These are phyloP conservation scores for Lerema accius DNA, from an alignment of 1,140 invertebrate genomes.

Conservation along the genomic window DNA sequence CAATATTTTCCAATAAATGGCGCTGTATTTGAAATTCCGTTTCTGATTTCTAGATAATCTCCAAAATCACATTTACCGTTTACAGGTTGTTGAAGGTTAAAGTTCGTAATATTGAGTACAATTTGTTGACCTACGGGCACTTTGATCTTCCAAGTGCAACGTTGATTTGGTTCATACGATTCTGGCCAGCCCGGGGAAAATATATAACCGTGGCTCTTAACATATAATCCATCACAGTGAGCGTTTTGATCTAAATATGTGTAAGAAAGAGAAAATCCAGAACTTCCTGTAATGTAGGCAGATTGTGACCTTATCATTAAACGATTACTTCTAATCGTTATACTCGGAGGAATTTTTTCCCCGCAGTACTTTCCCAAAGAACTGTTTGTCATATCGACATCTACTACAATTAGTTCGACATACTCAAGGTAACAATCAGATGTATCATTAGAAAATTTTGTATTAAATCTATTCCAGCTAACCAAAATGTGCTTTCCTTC, in stretches of 20 bases:
- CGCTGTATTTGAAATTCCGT: constrained; percentile 86
- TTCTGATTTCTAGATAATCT: constrained; percentile 92
- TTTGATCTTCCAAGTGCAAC: constrained; percentile 90
- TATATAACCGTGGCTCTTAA: constrained; percentile 86
- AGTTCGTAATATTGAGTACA: constrained; percentile 87
- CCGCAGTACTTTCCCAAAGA: constrained; percentile 89
- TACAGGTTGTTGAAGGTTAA: constrained; percentile 86
- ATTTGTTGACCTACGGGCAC: constrained; percentile 88
- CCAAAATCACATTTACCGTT: constrained; percentile 82
- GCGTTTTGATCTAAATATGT: constrained; percentile 85
- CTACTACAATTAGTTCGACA: constrained; percentile 88
- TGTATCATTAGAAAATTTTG: constrained; percentile 87
- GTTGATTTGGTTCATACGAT: constrained; percentile 85
- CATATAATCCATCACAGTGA: constrained; percentile 91
- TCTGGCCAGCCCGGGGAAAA: constrained; percentile 89
- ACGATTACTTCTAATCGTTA: constrained; percentile 87
- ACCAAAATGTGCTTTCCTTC: constrained; percentile 88
- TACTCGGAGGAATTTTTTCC: constrained; percentile 84
- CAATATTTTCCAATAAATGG: constrained; percentile 90
- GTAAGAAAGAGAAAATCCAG: constrained; percentile 90
- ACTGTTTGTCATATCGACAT: constrained; percentile 53
- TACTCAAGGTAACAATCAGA: constrained; percentile 87
- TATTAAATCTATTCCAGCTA: constrained; percentile 87
- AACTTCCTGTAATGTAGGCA: constrained; percentile 83
- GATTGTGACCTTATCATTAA: constrained; percentile 88